Evolutionary conservation across 2,113 vertebrate species (phyloP).

Genomic region (Zeus faber): DNA sequence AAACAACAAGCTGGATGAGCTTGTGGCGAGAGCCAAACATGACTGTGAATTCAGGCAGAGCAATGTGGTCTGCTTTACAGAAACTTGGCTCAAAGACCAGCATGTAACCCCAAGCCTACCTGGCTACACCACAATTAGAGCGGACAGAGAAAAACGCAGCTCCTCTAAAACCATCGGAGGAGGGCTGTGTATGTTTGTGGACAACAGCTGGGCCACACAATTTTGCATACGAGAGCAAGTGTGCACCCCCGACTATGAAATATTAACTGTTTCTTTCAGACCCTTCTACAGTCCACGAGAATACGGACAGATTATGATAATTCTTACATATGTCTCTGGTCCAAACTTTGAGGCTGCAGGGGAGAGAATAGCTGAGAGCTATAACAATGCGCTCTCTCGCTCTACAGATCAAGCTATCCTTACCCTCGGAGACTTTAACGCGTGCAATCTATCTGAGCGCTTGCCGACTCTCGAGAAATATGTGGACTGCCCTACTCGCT

Average conservation of each 20-base stretch:
- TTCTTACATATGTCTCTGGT: neutral
- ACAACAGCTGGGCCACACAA: too few species aligned
- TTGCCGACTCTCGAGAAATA: too few species aligned
- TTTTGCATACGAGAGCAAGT: too few species aligned
- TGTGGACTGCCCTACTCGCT: too few species aligned
- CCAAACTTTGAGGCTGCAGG: neutral
- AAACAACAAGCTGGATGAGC: slow-evolving; percentile 1
- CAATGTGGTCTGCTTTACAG: neutral
- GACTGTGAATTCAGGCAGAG: slow-evolving; percentile 5
- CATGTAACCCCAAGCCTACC: neutral
- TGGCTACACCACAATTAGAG: slow-evolving; percentile 8
- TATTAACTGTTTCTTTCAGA: too few species aligned
- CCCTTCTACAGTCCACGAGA: neutral
- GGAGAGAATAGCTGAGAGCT: too few species aligned
- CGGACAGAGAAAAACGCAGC: neutral
- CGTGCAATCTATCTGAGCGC: neutral
- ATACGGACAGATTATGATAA: slow-evolving; percentile 8
- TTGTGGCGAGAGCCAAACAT: neutral
- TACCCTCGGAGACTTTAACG: slow-evolving; percentile 5
- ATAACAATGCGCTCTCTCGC: too few species aligned
- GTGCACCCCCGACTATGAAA: too few species aligned
- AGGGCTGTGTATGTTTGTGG: too few species aligned
- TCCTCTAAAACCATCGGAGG: slow-evolving; percentile 8
- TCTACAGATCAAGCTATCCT: too few species aligned
- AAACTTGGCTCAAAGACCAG: neutral